Conservation (phyloP, 1,140 invertebrate species). For the Proctacanthus coquilletti region DNA sequence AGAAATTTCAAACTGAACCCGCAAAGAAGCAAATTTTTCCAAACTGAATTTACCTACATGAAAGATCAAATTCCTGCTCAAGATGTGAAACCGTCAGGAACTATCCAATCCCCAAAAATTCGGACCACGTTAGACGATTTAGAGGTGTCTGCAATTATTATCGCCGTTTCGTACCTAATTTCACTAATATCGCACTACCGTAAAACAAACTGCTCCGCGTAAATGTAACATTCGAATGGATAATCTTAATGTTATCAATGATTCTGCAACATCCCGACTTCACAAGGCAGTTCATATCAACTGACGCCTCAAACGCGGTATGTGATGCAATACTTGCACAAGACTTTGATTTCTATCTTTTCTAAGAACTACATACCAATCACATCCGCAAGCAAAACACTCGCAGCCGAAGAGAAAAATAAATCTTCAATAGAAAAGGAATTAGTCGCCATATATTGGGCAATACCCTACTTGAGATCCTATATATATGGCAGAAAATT, state of each 20-base stretch:
- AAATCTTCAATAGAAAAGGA: slow-evolving; percentile 10
- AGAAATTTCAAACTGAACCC: slow-evolving; percentile 9
- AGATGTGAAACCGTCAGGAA: neutral
- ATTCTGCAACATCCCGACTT: slow-evolving; percentile 25
- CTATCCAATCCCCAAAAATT: neutral
- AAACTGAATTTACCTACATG: slow-evolving; percentile 8
- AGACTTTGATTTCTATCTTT: too few relatives aligned
- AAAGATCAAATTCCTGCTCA: slow-evolving; percentile 5
- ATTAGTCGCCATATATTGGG: slow-evolving; percentile 19
- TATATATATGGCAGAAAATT: slow-evolving; percentile 6
- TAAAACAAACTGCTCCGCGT: slow-evolving; percentile 14
- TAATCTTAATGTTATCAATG: slow-evolving; percentile 10
- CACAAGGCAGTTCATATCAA: slow-evolving; percentile 15
- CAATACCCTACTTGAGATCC: slow-evolving; percentile 28
- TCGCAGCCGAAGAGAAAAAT: slow-evolving; percentile 10
- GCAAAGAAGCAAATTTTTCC: slow-evolving; percentile 8
- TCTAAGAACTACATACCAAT: slow-evolving; percentile 14
- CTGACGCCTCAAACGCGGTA: slow-evolving; percentile 19
- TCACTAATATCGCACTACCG: slow-evolving; percentile 14
- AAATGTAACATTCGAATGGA: slow-evolving; percentile 9
- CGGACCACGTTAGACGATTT: slow-evolving; percentile 11
- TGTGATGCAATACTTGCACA: slow-evolving; percentile 7
- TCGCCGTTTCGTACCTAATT: slow-evolving; percentile 12
- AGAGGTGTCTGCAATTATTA: slow-evolving; percentile 13
- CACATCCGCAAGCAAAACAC: slow-evolving; percentile 12